These are phyloP conservation scores for Halisarca cf. caerulea DNA, from an alignment of 37 sponge, comb jelly and placozoan genomes.

Conservation along the genomic window DNA sequence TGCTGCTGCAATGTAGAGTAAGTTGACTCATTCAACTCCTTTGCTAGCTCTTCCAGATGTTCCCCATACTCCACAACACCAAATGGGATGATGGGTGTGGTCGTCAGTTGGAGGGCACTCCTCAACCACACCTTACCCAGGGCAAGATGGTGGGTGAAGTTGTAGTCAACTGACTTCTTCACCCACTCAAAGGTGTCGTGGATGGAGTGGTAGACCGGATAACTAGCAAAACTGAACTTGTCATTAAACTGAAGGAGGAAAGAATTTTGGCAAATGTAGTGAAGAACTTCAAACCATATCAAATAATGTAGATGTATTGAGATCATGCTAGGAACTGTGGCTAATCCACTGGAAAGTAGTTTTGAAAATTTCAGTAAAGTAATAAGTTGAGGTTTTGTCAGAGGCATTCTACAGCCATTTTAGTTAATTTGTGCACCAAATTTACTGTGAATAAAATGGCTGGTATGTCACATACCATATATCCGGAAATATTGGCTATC, in stretches of 20 bases:
- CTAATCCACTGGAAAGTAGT: too few species aligned
- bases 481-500: too few species aligned
- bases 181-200: conserved; percentile 77
- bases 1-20: background rate
- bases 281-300: too few species aligned
- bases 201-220: conserved; percentile 77
- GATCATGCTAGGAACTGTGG: too few species aligned
- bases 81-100: conserved; percentile 58
- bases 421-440: too few species aligned
- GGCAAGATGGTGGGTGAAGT: conserved; percentile 59
- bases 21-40: background rate
- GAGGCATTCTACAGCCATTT: too few species aligned
- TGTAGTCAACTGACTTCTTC: conserved; percentile 44
- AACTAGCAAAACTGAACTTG: background rate
- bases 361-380: too few species aligned
- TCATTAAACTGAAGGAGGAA: background rate
- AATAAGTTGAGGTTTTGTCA: too few species aligned
- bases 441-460: too few species aligned
- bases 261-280: too few species aligned
- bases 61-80: conserved; percentile 40
- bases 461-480: too few species aligned
- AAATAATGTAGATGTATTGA: too few species aligned
- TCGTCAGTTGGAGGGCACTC: conserved; percentile 41
- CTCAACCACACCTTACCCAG: conserved; percentile 57
- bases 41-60: background rate